Percentiles rank a stretch among this genome's conserved stretches.
These are phyloP conservation scores for Aleiodes sp. DNA, from an alignment of 1,140 invertebrate species.

Conservation along the genomic window DNA sequence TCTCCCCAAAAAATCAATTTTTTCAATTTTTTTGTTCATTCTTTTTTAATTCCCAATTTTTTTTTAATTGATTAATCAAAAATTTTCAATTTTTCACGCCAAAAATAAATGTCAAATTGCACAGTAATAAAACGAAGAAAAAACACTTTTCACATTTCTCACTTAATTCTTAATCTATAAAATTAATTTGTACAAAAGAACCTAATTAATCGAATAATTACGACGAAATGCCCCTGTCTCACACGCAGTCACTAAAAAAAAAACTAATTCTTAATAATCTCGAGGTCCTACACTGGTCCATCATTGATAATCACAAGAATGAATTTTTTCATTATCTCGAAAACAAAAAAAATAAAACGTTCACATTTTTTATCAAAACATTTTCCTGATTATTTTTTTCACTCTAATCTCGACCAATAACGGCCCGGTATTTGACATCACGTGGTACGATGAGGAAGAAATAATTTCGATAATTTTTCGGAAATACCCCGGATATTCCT, in stretches of 20 bases:
- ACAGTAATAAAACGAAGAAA: background rate
- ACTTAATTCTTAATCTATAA: slow-evolving; percentile 33
- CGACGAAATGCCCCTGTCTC: slow-evolving; percentile 24
- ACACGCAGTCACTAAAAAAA: background rate
- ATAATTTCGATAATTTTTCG: too few relatives aligned
- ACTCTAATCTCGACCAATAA: too few relatives aligned
- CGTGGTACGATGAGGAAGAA: too few relatives aligned
- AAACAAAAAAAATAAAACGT: background rate
- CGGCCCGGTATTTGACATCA: too few relatives aligned
- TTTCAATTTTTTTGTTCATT: too few relatives aligned
- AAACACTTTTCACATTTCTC: background rate
- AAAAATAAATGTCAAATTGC: background rate
- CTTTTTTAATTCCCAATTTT: too few relatives aligned
- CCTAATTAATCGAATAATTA: background rate
- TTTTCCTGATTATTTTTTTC: too few relatives aligned
- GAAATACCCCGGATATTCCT: too few relatives aligned
- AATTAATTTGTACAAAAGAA: slow-evolving; percentile 50
- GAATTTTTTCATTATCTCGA: background rate
- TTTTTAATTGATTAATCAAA: too few relatives aligned
- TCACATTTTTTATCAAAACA: background rate
- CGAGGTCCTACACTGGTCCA: slow-evolving; percentile 5
- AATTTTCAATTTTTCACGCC: background rate
- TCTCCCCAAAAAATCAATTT: too few relatives aligned
- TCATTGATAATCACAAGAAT: background rate
- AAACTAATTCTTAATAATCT: slow-evolving; percentile 5